Evolutionary conservation across 1,140 invertebrate genomes (phyloP).

Genomic region (Parasteatoda tepidariorum): DNA sequence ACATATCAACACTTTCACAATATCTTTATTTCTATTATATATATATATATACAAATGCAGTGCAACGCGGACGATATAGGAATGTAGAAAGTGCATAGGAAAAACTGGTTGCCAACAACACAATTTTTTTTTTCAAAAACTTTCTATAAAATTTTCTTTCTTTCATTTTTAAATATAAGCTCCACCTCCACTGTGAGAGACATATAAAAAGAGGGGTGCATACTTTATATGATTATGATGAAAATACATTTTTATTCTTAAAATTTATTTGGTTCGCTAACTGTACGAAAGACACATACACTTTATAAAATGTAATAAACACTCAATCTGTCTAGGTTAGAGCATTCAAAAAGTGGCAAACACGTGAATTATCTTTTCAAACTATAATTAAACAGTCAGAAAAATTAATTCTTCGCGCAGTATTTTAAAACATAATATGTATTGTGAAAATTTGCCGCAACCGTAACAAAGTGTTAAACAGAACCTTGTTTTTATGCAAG

Average conservation of each 20-base stretch:
- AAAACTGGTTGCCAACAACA: conserved; percentile 32
- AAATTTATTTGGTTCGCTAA: neutral
- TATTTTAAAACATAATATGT: too few relatives aligned
- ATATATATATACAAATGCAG: conserved; percentile 31
- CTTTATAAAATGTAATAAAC: too few relatives aligned
- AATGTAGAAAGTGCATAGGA: conserved; percentile 41
- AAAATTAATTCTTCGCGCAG: too few relatives aligned
- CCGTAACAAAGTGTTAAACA: too few relatives aligned
- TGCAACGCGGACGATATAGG: conserved; percentile 9
- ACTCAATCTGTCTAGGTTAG: too few relatives aligned
- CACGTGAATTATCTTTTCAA: too few relatives aligned
- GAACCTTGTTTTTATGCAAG: too few relatives aligned
- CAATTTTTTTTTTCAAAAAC: conserved; percentile 30
- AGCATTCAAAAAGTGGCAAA: too few relatives aligned
- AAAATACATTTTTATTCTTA: neutral
- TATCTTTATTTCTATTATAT: conserved; percentile 38
- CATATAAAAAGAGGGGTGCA: conserved; percentile 13
- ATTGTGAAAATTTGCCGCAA: too few relatives aligned
- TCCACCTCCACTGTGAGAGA: conserved; percentile 8
- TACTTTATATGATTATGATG: neutral
- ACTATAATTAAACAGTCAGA: too few relatives aligned
- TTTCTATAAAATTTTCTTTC: conserved; percentile 26
- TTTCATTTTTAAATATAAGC: conserved; percentile 46
- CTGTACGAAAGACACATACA: too few relatives aligned
- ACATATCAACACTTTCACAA: neutral